Base-by-base conservation (phyloP, 92 coral and sea anemone genomes). In the Scolanthus callimorphus region DNA sequence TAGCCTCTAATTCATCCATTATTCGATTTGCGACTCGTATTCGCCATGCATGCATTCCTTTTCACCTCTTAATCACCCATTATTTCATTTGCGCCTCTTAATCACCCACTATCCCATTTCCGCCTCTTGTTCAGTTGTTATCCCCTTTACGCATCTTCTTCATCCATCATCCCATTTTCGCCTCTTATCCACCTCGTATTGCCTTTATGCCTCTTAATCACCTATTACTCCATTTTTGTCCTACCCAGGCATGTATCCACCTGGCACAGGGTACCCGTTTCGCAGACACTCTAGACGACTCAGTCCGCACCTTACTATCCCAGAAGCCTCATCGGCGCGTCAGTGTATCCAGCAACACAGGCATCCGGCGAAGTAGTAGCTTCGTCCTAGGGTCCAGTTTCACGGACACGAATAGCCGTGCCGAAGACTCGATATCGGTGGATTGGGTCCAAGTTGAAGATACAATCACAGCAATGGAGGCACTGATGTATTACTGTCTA, bases 381-480 rank as follows among this genome's bases (percentile, higher is more conserved):
- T 88, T 92, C 59, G 69, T 88, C 19, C 78, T 87, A 38, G 71
- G 86, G 30, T 67, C 79, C 63, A 83, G 79, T 52, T 59, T 80
- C 44, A 59, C 69, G 39, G 86, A 83, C 24, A 70, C 70, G 55
- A 41, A 74, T 11, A 83, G 70, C 28, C 67, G 77, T 9, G 75
- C 83, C 9, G 72, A 72, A 29, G 91, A 76, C 29, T 68, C 84
- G 1, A 80, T 83, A 12, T 75, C 79, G 24, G 78, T 83, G 47
- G 86, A 82, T 56, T 92, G 98, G 98, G 78, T 85, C 25, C 80
- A 79, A 48, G 79, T 88, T 25, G 91, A 82, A 53, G 98, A 88
- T 44, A 84, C 67, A 45, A 77, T 92, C 46, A 67, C 98, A 1
- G 65, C 86, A 17, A 88, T 92, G 98, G 96, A 92, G 44, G 58